Evolutionary conservation across 2,797 vertebrate genomes (phyloP), one percentile per base, ranked within the genome.

Genomic region (Chloroceryle amazona): DNA sequence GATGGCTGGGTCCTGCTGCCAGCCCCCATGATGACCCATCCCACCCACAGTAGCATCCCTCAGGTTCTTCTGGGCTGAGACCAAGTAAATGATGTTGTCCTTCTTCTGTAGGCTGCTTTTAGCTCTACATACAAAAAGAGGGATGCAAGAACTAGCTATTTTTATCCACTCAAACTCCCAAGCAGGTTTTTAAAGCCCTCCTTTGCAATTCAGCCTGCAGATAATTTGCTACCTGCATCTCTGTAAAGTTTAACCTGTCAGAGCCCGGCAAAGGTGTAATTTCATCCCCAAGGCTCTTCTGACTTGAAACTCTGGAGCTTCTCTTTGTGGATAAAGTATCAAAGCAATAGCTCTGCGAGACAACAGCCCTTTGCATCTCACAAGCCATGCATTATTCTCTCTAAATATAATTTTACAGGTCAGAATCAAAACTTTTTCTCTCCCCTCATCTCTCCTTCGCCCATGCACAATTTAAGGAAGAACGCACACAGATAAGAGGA

Each of bases 241-340:
- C 94, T 29, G 75, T 96, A 85, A 98, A 97, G 97, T 80, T 97
- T 96, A 97, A 97, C 84, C 82, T 93, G 90, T 90, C 83, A 70
- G 57, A 96, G 92, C 73, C 74, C 61, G 7, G 86, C 75, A 95
- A 96, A 97, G 97, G 86, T 98, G 98, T 97, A 98, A 98, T 98
- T 98, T 97, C 98, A 98, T 97, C 98, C 93, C 62, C 86, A 29
- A 33, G 88, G 94, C 87, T 96, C 91, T 89, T 89, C 92, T 95
- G 93, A 94, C 96, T 83, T 88, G 33, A 94, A 73, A 57, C 86
- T 93, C 13, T 17, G 84, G 62, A 91, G 81, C 68, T 83, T 94
- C 73, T 63, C 94, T 96, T 93, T 97, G 88, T 93, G 90, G 88
- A 96, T 97, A 93, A 88, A 88, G 84, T 95, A 92, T 94, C 96